phyloP scores from a whole-genome alignment of 2,888 invertebrate species.

The Leptopilina myrica region DNA sequence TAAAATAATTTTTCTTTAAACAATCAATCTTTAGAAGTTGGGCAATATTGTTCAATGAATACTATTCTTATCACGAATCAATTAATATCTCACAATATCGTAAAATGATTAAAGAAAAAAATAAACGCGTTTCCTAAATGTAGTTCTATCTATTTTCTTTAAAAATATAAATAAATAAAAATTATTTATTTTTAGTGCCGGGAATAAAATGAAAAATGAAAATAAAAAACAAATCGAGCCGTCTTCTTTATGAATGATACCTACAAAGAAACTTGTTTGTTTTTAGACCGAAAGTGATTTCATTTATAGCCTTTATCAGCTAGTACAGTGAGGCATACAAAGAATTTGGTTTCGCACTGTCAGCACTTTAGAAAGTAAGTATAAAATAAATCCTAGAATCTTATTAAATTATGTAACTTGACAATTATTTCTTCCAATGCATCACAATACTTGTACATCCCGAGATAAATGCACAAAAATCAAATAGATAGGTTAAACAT shows the following conservation, averaged over 20 bases:
- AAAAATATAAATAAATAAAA: too few species aligned
- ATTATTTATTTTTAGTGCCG: too few species aligned
- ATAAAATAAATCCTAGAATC: constrained; percentile 5
- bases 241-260: neutral
- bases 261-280: constrained; percentile 10
- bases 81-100: constrained; percentile 15
- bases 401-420: constrained; percentile 11
- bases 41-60: constrained; percentile 17
- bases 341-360: constrained; percentile 1
- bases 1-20: neutral
- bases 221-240: neutral
- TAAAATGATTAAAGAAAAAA: constrained; percentile 1
- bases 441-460: neutral
- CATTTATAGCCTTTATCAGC: constrained; percentile 10
- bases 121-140: too few species aligned
- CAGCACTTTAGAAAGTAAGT: neutral
- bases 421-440: neutral
- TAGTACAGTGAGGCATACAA: neutral
- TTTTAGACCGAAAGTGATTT: constrained; percentile 2
- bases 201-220: neutral
- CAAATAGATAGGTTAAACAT: neutral
- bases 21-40: neutral
- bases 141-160: too few species aligned
- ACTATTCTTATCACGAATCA: constrained; percentile 9
- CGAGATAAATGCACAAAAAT: neutral